Conservation (phyloP, 2,888 invertebrate species). For the Calameuta filiformis region DNA sequence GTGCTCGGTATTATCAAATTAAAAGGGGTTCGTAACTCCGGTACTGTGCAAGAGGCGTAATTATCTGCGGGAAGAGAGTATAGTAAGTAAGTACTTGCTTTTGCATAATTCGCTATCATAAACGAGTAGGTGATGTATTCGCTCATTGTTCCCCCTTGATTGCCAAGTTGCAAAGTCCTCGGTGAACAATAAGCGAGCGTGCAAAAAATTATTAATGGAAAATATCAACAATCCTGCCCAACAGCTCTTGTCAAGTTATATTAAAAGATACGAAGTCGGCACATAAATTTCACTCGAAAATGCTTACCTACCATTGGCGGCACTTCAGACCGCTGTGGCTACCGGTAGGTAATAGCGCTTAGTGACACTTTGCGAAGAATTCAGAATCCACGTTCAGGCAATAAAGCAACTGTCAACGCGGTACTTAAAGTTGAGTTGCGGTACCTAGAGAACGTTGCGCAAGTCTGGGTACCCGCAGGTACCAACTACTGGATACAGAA, state of each 20-base stretch:
- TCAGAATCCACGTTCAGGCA: constrained; percentile 1
- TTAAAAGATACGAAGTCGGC: not conserved
- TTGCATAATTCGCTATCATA: not conserved
- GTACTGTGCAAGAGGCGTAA: not conserved
- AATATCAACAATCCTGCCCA: not conserved
- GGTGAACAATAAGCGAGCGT: not conserved
- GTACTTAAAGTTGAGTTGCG: not conserved
- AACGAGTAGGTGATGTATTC: not conserved
- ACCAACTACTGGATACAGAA: not conserved
- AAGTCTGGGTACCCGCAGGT: not conserved
- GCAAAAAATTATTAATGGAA: not conserved
- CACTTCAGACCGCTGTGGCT: not conserved
- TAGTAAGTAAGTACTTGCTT: not conserved
- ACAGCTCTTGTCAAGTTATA: not conserved
- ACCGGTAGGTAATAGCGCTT: not conserved
- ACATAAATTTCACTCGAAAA: not conserved
- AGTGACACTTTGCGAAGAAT: not conserved
- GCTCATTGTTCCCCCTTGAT: not conserved
- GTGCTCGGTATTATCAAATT: not conserved
- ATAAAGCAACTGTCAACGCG: constrained; percentile 3
- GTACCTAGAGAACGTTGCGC: not conserved
- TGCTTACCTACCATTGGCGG: not conserved
- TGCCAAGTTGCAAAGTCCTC: not conserved
- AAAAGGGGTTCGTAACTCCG: not conserved
- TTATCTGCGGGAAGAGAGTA: not conserved